phyloP scores from a whole-genome alignment of 2,888 invertebrate genomes.

The Noctua comes region DNA sequence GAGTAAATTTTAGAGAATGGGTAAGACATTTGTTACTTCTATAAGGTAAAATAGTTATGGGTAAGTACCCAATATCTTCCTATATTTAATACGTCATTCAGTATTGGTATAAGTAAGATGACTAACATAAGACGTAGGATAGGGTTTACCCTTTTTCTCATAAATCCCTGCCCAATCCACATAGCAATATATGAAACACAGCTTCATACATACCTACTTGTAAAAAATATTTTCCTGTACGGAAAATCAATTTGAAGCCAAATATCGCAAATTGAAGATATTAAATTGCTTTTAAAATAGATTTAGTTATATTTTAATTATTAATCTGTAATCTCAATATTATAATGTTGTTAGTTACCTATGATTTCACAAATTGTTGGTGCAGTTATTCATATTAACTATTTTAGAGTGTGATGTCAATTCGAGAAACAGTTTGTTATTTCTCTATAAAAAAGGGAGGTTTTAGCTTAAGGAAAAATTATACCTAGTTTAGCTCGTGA shows the following conservation, averaged over 20 bases:
- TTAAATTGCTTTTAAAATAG: slow-evolving; percentile 75
- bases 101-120: slow-evolving; percentile 49
- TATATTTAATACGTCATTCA: slow-evolving; percentile 53
- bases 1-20: slow-evolving; percentile 9
- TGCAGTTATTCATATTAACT: slow-evolving; percentile 72
- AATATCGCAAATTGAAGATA: slow-evolving; percentile 85
- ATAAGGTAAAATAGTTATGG: slow-evolving; percentile 33
- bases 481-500: slow-evolving; percentile 12
- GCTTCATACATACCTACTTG: slow-evolving; percentile 68
- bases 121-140: slow-evolving; percentile 39
- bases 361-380: slow-evolving; percentile 83
- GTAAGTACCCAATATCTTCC: slow-evolving; percentile 16
- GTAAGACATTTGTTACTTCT: slow-evolving; percentile 10
- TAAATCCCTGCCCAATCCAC: slow-evolving; percentile 19
- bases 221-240: slow-evolving; percentile 68
- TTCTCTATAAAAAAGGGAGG: slow-evolving; percentile 32
- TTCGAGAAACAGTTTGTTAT: slow-evolving; percentile 54
- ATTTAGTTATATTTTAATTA: slow-evolving; percentile 75
- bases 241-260: slow-evolving; percentile 83
- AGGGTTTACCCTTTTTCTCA: slow-evolving; percentile 32
- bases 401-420: slow-evolving; percentile 48
- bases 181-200: slow-evolving; percentile 64
- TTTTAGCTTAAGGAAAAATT: slow-evolving; percentile 29
- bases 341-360: slow-evolving; percentile 84
- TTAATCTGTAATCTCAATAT: slow-evolving; percentile 82